Conservation (phyloP, 2,888 invertebrate genomes). For the Watsonalla binaria region DNA sequence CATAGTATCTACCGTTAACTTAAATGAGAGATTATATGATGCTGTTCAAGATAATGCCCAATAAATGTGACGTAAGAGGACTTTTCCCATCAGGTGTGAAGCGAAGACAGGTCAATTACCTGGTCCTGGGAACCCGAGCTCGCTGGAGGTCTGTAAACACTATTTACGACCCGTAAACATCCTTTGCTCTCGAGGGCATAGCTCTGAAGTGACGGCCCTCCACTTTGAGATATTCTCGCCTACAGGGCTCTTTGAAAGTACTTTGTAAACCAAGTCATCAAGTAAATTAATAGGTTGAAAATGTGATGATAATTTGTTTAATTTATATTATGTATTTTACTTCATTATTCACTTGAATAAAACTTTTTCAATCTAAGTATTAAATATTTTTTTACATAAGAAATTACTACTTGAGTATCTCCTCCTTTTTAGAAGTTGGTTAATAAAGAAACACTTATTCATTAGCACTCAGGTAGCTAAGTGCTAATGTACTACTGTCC, state of each 20-base stretch:
- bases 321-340: neutral
- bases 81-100: slow-evolving; percentile 14
- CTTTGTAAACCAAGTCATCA: neutral
- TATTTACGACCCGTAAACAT: slow-evolving; percentile 33
- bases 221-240: slow-evolving; percentile 2
- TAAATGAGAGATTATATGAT: no score
- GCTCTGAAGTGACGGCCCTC: slow-evolving; percentile 4
- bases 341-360: no score
- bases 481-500: no score
- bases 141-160: slow-evolving; percentile 23
- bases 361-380: no score
- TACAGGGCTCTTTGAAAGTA: neutral
- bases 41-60: no score
- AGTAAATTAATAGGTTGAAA: no score
- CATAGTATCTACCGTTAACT: no score
- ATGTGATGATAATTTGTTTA: neutral
- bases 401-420: no score
- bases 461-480: no score
- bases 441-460: no score
- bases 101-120: slow-evolving; percentile 16
- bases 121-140: slow-evolving; percentile 10
- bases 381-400: no score
- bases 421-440: no score
- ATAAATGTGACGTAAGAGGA: neutral
- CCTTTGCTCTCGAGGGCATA: slow-evolving; percentile 12